Conservation (phyloP, 2,113 vertebrate species). For the Halichoerus grypus region DNA sequence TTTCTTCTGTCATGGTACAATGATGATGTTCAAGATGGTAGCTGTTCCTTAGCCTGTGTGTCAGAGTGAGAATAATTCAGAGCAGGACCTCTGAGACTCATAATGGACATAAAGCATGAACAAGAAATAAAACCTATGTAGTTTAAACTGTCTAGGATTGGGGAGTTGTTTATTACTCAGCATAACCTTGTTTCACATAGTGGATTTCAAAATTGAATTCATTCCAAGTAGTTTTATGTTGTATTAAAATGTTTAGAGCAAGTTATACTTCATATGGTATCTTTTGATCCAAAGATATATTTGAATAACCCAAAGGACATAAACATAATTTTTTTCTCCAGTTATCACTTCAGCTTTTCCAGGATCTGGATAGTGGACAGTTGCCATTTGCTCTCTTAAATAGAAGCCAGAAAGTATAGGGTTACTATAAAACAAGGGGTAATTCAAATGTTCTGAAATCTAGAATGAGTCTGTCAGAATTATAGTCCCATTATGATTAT, state of each 20-base stretch:
- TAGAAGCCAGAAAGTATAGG: background rate
- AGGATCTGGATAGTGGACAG: background rate
- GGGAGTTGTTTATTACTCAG: background rate
- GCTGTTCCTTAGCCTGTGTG: background rate
- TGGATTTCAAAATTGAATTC: background rate
- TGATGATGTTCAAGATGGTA: background rate
- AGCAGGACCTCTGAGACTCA: background rate
- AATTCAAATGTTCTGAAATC: background rate
- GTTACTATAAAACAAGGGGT: background rate
- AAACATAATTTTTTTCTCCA: background rate
- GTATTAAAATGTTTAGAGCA: background rate
- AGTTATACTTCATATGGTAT: background rate
- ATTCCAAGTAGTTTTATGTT: background rate
- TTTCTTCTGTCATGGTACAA: background rate
- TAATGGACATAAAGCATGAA: background rate
- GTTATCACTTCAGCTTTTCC: background rate
- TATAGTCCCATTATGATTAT: background rate
- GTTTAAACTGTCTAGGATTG: background rate
- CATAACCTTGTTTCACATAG: background rate
- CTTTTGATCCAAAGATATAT: background rate
- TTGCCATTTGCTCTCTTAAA: background rate
- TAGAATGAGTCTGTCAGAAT: background rate
- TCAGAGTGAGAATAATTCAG: background rate
- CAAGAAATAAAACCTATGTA: background rate
- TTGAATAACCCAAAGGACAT: background rate